Base-by-base conservation (phyloP, 2,797 vertebrate genomes). In the Mormyrus proboscirostris region DNA sequence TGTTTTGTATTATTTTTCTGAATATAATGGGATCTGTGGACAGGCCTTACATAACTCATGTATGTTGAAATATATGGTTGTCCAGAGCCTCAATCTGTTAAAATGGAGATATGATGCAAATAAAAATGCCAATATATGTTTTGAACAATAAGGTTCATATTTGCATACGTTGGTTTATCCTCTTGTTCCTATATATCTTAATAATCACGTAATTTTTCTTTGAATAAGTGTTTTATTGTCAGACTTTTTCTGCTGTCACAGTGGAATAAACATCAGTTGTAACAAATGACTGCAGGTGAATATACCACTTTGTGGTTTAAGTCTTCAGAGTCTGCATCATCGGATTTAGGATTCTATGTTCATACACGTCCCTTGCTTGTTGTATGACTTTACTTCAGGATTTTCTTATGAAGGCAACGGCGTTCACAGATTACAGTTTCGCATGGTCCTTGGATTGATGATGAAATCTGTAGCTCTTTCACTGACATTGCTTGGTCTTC, bases 101-200 rank as follows among this genome's bases (percentile, higher is more conserved):
- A 83, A 84, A 84, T 84, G 41, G 22, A 84, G 82, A 22, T 84
- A 2, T 84, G n/a, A 49, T 84, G 82, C n/a, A 22, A 84, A 84
- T 49, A 25, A 29, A 50, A 51, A 12, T 49, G 19, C 4, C 44
- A 49, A 6, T 10, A 0, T 51, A 44, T 84, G 9, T 84, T 84
- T 29, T 22, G 2, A 22, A 29, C 82, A 84, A 22, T 29, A 51
- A 29, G n/a, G 41, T 69, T 69, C 33, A 69, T 84, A 50, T 29
- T 47, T 50, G 19, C 9, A 50, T 84, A n/a, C 22, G 44, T 76
- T 76, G 14, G 12, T 38, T 76, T 76, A 6, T 8, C 6, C 12
- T 19, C 69, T 76, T 41, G 16, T 41, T 29, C 9, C 82, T 25
- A 84, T 51, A 49, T 25, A 84, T 84, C n/a, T 84, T 84, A 69